Base-by-base conservation (phyloP, 2,113 vertebrate genomes). In the Monopterus albus region DNA sequence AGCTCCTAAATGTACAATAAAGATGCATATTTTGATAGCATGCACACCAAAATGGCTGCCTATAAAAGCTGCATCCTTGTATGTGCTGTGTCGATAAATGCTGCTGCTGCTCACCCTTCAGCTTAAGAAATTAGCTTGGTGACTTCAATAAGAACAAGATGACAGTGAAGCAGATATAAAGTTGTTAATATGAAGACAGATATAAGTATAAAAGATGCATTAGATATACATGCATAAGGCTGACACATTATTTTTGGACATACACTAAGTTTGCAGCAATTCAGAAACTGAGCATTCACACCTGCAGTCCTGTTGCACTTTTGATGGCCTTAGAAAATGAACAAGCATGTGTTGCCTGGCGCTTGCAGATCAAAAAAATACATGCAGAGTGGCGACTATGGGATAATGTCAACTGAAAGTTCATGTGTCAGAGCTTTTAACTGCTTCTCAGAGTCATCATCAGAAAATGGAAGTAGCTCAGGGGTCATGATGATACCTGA, bases 281-380 rank as follows among this genome's bases (percentile, higher is more conserved):
- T n/a, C n/a, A n/a, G n/a, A n/a, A n/a, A n/a, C n/a, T n/a, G n/a
- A n/a, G n/a, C n/a, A n/a, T n/a, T n/a, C n/a, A n/a, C n/a, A n/a
- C n/a, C n/a, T 49, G 31, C 25, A 40, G 35, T 50, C 51, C n/a
- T 51, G 56, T 46, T 62, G 33, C 26, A 21, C 58, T 59, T 59
- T 55, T 46, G 28, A 53, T 35, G 29, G n/a, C n/a, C n/a, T n/a
- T n/a, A n/a, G 14, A 53, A 59, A 72, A 52, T 13, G 3, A 17
- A 45, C 7, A 21, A 29, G 50, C 10, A 26, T 39, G 26, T 52
- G 6, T 21, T 55, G 56, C 18, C 20, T 14, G 11, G 36, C 40
- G 26, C 29, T 35, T 42, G 15, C 25, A 49, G 35, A 49, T 45
- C n/a, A 49, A 53, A 49, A 12, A 4, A 38, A 38, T 40, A 43